Conservation (phyloP, 2,113 vertebrate genomes). For the Diphyllodes magnificus region DNA sequence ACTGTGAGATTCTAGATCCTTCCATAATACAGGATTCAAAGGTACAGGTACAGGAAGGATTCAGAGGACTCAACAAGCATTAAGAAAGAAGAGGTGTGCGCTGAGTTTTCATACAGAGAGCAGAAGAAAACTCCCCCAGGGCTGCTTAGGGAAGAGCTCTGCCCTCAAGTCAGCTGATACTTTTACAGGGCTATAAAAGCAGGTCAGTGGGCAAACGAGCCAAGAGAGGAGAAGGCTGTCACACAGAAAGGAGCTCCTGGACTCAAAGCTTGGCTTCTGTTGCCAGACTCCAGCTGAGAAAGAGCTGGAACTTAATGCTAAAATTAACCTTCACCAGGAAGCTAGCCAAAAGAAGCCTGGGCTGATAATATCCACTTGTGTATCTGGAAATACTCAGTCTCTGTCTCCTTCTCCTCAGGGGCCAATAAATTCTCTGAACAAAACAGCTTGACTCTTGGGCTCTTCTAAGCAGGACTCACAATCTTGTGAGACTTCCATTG, state of each 20-base stretch:
- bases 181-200: conserved; percentile 47
- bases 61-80: not conserved
- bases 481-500: not conserved
- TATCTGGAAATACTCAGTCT: conserved; percentile 62
- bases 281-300: conserved; percentile 61
- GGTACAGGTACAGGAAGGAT: not conserved
- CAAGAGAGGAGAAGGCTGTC: conserved; percentile 34
- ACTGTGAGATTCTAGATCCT: not conserved
- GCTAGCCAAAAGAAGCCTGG: conserved; percentile 52
- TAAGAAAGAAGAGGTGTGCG: not conserved
- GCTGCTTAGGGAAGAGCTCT: not conserved
- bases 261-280: conserved; percentile 36
- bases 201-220: conserved; percentile 23
- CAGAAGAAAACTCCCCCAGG: not conserved
- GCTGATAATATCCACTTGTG: conserved; percentile 60
- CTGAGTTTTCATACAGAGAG: not conserved
- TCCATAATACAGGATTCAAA: not conserved
- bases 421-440: conserved; percentile 36
- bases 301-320: conserved; percentile 55
- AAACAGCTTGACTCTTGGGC: conserved; percentile 50
- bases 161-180: conserved; percentile 27
- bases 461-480: not conserved
- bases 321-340: conserved; percentile 64
- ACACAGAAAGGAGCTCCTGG: conserved; percentile 45
- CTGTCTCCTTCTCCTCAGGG: conserved; percentile 35